These are phyloP conservation scores for Heliothis virescens DNA, from an alignment of 1,140 invertebrate genomes.

Conservation along the genomic window DNA sequence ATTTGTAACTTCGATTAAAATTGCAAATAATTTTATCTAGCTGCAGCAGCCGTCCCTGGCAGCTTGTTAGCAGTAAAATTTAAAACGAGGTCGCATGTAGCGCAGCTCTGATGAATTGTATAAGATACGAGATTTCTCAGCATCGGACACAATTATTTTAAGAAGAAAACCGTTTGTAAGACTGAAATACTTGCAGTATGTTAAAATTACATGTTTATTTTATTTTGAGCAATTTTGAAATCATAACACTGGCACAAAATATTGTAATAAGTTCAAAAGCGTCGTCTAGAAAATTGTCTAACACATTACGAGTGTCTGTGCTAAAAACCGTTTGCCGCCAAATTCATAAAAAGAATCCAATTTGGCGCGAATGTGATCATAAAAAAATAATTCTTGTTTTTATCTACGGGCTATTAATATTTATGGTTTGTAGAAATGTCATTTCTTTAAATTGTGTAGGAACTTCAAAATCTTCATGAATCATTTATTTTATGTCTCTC, in stretches of 20 bases:
- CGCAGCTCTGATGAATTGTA: background rate
- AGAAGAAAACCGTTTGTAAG: background rate
- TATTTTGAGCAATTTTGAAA: slow-evolving; percentile 20
- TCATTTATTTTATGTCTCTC: too few relatives aligned
- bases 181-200: background rate
- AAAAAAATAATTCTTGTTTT: too few relatives aligned
- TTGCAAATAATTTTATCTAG: background rate
- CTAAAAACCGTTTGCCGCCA: background rate
- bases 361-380: background rate
- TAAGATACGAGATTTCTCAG: slow-evolving; percentile 28
- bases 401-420: too few relatives aligned
- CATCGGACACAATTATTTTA: slow-evolving; percentile 31
- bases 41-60: slow-evolving; percentile 21
- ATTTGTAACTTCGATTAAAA: background rate
- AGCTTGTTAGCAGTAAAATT: slow-evolving; percentile 29
- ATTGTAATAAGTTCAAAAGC: background rate
- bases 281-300: background rate
- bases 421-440: too few relatives aligned
- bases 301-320: background rate
- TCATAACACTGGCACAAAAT: slow-evolving; percentile 11
- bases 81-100: slow-evolving; percentile 38
- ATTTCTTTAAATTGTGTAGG: too few relatives aligned
- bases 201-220: background rate
- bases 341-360: background rate
- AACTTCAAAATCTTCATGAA: too few relatives aligned